phyloP scores from a whole-genome alignment of 2,797 vertebrate species.

The Malacoraja senta region DNA sequence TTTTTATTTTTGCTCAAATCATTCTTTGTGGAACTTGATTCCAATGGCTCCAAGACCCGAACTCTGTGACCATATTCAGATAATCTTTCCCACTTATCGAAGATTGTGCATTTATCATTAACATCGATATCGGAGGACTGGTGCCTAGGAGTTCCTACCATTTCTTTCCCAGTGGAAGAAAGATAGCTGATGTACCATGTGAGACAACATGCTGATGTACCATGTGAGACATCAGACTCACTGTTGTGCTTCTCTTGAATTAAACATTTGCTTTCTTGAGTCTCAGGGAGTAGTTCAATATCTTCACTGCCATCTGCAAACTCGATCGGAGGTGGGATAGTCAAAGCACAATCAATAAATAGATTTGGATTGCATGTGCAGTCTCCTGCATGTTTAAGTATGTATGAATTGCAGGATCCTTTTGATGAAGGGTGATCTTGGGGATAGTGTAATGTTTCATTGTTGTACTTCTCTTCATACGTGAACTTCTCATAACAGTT shows the following conservation, averaged over 20 bases:
- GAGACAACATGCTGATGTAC: neutral
- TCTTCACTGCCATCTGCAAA: constrained; percentile 54
- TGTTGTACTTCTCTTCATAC: constrained; percentile 47
- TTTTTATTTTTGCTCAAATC: constrained; percentile 48
- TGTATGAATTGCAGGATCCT: constrained; percentile 45
- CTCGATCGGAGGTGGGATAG: constrained; percentile 56
- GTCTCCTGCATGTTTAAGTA: constrained; percentile 46
- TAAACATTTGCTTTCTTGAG: constrained; percentile 51
- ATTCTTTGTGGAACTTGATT: constrained; percentile 53
- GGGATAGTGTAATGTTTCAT: constrained; percentile 45
- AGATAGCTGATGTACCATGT: neutral
- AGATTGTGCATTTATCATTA: neutral
- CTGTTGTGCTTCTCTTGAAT: constrained; percentile 44
- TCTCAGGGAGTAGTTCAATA: constrained; percentile 48
- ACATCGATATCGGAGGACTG: neutral
- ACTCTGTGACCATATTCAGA: constrained; percentile 49
- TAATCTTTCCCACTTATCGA: constrained; percentile 46
- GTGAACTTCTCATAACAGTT: constrained; percentile 46
- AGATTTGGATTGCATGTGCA: constrained; percentile 41
- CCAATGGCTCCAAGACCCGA: constrained; percentile 49
- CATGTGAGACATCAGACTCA: constrained; percentile 41
- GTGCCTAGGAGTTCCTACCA: neutral
- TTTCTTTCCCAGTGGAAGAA: constrained; percentile 37
- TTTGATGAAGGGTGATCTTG: constrained; percentile 48
- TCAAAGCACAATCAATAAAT: constrained; percentile 45